Conservation (phyloP, 2,113 vertebrate species). For the Phrynosoma blainvillii region DNA sequence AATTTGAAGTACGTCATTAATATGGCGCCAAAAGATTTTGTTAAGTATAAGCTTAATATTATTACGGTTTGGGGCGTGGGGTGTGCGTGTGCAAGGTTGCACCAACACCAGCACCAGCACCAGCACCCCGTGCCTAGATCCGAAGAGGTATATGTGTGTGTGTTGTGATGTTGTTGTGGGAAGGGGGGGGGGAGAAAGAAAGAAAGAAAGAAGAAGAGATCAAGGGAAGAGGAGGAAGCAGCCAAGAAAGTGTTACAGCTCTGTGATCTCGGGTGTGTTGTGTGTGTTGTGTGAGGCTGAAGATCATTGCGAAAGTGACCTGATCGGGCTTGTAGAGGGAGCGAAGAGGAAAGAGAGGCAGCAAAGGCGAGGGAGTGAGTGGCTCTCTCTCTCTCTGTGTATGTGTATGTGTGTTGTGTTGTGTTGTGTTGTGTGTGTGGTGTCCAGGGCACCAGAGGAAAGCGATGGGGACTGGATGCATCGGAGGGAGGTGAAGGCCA, state of each 20-base stretch:
- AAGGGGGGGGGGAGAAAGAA: neutral
- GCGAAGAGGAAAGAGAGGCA: conserved; percentile 24
- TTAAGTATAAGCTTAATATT: conserved; percentile 81
- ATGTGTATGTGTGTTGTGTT: no score
- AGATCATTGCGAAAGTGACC: conserved; percentile 63
- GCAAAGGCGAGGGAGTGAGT: neutral
- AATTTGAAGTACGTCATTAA: conserved; percentile 99
- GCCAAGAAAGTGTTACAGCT: conserved; percentile 60
- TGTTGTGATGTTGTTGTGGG: no score
- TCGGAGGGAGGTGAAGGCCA: conserved; percentile 8
- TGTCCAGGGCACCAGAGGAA: conserved; percentile 3
- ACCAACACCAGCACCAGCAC: conserved; percentile 47
- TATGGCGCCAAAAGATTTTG: conserved; percentile 97
- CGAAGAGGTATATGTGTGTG: neutral
- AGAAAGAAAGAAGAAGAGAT: no score
- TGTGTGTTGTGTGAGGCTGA: conserved; percentile 59
- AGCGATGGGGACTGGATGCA: conserved; percentile 31
- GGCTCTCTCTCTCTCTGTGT: no score
- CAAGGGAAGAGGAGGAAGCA: conserved; percentile 55
- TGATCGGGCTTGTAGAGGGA: conserved; percentile 65
- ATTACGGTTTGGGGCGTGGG: conserved; percentile 27
- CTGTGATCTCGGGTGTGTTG: neutral
- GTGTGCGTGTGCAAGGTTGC: conserved; percentile 64
- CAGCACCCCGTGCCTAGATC: conserved; percentile 55
- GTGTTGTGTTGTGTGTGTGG: neutral